Percentiles rank a stretch among this genome's conserved stretches.
Conservation (phyloP, 2,113 vertebrate species). For the Lontra canadensis region DNA sequence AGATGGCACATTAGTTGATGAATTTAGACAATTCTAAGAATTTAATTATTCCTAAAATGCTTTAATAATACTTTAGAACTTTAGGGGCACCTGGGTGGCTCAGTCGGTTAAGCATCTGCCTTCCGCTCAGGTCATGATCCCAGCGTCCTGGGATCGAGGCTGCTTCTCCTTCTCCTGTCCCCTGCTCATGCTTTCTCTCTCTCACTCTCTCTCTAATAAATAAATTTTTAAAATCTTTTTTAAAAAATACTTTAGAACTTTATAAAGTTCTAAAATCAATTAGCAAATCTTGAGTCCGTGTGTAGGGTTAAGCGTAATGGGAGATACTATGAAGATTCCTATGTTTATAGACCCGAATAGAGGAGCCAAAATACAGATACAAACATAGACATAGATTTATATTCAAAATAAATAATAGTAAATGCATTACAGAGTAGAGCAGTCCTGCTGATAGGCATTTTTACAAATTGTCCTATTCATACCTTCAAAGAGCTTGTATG, state of each 20-base stretch:
- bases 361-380: not conserved
- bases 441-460: too few species aligned
- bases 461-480: not conserved
- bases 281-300: not conserved
- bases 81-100: too few species aligned
- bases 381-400: not conserved
- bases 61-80: not conserved
- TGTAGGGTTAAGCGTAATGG: not conserved
- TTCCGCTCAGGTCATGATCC: too few species aligned
- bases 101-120: too few species aligned
- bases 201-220: too few species aligned
- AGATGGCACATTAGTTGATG: not conserved
- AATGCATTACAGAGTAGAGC: too few species aligned
- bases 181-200: too few species aligned
- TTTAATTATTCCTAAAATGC: constrained; percentile 18
- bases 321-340: not conserved
- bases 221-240: not conserved
- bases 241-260: not conserved
- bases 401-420: not conserved
- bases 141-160: too few species aligned
- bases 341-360: not conserved
- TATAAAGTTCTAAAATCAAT: constrained; percentile 11
- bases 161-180: too few species aligned
- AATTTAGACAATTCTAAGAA: not conserved
- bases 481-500: not conserved